Conservation (phyloP, 1,140 invertebrate genomes). For the Bombus difficillimus region DNA sequence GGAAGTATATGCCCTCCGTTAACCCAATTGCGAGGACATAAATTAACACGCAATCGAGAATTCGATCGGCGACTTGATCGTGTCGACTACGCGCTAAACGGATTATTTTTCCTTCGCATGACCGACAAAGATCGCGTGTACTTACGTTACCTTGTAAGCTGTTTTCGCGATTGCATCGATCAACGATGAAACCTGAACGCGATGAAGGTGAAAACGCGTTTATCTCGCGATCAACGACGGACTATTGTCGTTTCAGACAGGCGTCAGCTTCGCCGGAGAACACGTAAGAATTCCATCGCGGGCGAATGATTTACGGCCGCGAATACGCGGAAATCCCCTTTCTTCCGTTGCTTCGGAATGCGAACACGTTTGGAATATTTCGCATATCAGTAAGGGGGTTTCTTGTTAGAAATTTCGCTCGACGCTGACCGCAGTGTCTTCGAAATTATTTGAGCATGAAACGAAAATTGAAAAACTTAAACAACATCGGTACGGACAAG, state of each 20-base stretch:
- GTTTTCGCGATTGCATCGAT: neutral
- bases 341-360: no score
- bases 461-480: neutral
- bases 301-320: neutral
- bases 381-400: neutral
- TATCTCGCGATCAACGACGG: neutral
- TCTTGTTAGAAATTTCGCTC: no score
- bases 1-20: neutral
- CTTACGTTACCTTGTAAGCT: neutral
- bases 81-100: neutral
- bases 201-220: neutral
- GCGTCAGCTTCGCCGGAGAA: neutral
- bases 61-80: neutral
- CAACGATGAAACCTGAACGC: neutral
- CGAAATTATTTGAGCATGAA: neutral
- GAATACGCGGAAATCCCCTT: neutral
- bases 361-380: slow-evolving; percentile 31
- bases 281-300: slow-evolving; percentile 21
- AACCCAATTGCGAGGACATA: slow-evolving; percentile 29
- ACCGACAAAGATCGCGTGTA: neutral
- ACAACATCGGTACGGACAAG: no score
- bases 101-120: neutral
- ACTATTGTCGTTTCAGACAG: neutral
- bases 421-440: neutral
- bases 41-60: neutral